phyloP scores from a whole-genome alignment of 2,113 vertebrate genomes.

The Oreochromis tanganicae region DNA sequence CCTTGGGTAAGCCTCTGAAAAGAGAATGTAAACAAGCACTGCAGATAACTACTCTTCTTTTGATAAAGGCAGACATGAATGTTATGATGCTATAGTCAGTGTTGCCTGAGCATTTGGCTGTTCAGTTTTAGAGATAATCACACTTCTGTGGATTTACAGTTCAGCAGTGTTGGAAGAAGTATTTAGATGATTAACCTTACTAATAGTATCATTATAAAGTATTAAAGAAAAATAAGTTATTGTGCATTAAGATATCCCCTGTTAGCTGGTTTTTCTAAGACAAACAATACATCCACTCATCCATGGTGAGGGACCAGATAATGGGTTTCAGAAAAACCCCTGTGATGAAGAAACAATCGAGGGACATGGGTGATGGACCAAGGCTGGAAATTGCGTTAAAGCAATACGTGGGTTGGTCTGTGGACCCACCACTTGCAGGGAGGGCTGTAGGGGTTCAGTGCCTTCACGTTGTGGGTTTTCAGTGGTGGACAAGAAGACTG shows the following conservation, averaged over 20 bases:
- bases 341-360: neutral
- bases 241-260: neutral
- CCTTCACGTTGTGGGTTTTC: neutral
- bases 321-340: neutral
- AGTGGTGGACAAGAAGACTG: neutral
- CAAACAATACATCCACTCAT: neutral
- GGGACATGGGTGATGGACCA: neutral
- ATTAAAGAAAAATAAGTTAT: neutral
- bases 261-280: neutral
- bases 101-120: neutral
- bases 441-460: neutral
- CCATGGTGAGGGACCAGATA: neutral
- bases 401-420: neutral
- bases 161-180: neutral
- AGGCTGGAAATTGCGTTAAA: neutral
- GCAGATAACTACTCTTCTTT: neutral
- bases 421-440: neutral
- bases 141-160: neutral
- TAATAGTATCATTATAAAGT: neutral
- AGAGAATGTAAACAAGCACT: slow-evolving; percentile 20
- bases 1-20: slow-evolving; percentile 2
- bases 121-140: neutral
- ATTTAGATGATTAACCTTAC: neutral
- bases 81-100: neutral
- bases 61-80: neutral